These are phyloP conservation scores for Gadopsis marmoratus DNA, from an alignment of 2,797 vertebrate genomes.

Conservation along the genomic window DNA sequence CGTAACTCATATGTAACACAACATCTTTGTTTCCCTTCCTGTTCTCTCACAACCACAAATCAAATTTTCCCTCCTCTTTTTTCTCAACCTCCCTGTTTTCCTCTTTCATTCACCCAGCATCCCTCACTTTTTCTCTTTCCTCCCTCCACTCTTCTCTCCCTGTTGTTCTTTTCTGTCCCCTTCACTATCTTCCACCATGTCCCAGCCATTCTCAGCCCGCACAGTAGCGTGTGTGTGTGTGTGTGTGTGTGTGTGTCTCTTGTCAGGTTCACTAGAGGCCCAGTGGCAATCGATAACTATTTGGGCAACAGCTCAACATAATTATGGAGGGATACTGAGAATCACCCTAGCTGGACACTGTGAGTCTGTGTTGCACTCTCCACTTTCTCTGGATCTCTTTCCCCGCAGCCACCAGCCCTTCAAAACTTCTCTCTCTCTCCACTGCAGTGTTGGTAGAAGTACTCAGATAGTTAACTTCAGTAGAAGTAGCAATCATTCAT, in stretches of 20 bases:
- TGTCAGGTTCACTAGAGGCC: slow-evolving; percentile 61
- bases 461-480: not conserved
- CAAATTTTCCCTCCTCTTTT: not conserved
- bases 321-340: slow-evolving; percentile 74
- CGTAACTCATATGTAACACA: not conserved
- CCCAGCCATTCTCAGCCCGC: not conserved
- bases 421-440: slow-evolving; percentile 4
- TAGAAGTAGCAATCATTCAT: not conserved
- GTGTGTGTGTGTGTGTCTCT: slow-evolving; percentile 19
- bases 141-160: not conserved
- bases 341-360: slow-evolving; percentile 49
- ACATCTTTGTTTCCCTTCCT: not conserved
- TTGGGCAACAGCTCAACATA: slow-evolving; percentile 77
- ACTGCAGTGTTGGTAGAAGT: slow-evolving; percentile 11
- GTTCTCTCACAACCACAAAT: not conserved
- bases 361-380: slow-evolving; percentile 21
- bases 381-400: slow-evolving; percentile 25
- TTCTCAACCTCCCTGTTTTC: not conserved
- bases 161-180: not conserved
- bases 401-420: slow-evolving; percentile 22
- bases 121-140: not conserved
- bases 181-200: not conserved
- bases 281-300: slow-evolving; percentile 74
- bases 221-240: slow-evolving; percentile 30
- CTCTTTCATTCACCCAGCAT: too few relatives aligned